Percentiles rank a stretch among this genome's conserved stretches.
These are phyloP conservation scores for Pollachius pollachius DNA, from an alignment of 2,113 vertebrate genomes.

Conservation along the genomic window DNA sequence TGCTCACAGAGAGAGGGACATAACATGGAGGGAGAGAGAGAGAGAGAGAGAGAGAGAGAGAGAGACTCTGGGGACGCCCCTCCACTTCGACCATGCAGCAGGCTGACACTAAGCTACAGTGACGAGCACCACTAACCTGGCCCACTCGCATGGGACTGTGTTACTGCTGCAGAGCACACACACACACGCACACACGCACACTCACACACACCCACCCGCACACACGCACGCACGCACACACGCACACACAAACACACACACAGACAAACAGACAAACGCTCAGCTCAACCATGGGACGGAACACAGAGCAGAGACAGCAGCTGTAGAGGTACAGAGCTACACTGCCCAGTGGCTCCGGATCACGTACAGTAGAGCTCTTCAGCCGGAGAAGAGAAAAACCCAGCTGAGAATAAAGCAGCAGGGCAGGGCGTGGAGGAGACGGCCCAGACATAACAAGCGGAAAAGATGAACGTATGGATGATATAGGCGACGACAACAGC, in stretches of 20 bases:
- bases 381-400: too few relatives aligned
- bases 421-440: too few relatives aligned
- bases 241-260: neutral
- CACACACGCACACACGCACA: neutral
- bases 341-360: too few relatives aligned
- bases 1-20: constrained; percentile 22
- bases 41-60: constrained; percentile 10
- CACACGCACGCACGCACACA: neutral
- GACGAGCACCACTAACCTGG: constrained; percentile 49
- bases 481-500: too few relatives aligned
- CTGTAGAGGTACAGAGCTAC: too few relatives aligned
- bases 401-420: too few relatives aligned
- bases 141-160: constrained; percentile 10
- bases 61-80: constrained; percentile 24
- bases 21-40: neutral
- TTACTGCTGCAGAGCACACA: neutral
- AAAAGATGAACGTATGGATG: too few relatives aligned
- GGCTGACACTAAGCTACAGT: constrained; percentile 45
- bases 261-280: too few relatives aligned
- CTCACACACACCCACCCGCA: neutral
- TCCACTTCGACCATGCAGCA: constrained; percentile 35
- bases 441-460: too few relatives aligned
- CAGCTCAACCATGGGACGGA: too few relatives aligned
- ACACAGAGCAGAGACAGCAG: too few relatives aligned
- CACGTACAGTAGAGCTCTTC: too few relatives aligned